Conservation (phyloP, 2,113 vertebrate genomes). For the Vicugna pacos region DNA sequence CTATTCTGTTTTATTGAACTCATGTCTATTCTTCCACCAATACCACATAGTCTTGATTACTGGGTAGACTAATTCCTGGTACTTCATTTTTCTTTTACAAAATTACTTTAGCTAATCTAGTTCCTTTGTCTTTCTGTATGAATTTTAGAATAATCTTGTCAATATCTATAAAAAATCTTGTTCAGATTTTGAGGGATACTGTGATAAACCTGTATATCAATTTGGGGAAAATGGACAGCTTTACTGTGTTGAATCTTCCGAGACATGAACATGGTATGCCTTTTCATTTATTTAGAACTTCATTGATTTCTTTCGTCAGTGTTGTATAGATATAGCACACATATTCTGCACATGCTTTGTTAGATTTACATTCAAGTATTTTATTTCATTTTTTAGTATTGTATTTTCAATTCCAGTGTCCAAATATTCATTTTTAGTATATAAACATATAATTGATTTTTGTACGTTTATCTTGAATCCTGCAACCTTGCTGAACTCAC, state of each 20-base stretch:
- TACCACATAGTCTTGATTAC: neutral
- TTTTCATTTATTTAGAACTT: neutral
- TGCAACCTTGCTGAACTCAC: neutral
- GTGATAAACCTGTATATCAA: neutral
- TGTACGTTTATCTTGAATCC: neutral
- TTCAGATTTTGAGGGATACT: neutral
- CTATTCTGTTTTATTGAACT: neutral
- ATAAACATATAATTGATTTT: neutral
- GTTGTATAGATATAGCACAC: neutral
- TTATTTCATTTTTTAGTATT: neutral
- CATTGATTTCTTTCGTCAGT: neutral
- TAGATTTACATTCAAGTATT: neutral
- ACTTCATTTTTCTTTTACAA: neutral
- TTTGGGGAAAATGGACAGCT: neutral
- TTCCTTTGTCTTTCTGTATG: neutral
- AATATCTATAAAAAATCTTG: neutral
- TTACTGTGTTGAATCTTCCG: neutral
- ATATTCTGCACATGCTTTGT: neutral
- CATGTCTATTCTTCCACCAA: neutral
- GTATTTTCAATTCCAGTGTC: neutral
- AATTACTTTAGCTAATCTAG: neutral
- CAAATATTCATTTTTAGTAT: neutral
- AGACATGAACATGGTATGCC: neutral
- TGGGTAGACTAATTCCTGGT: neutral
- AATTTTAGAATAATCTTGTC: constrained; percentile 27